A percentile compares a stretch with the other conserved stretches of the same genome.
Conservation (phyloP, 2,797 vertebrate species). For the Pangasius krempfi region DNA sequence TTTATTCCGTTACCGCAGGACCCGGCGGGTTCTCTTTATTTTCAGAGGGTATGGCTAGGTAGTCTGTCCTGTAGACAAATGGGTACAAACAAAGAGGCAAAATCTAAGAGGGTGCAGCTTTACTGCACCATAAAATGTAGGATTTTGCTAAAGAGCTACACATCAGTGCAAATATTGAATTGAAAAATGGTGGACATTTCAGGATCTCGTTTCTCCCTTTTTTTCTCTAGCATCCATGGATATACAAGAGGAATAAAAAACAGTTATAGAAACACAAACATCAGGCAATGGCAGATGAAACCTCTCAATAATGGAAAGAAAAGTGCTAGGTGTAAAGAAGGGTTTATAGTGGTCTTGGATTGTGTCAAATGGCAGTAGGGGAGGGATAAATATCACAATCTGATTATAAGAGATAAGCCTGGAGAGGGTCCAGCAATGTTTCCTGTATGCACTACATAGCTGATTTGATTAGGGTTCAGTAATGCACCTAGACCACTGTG, state of each 20-base stretch:
- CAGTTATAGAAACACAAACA: slow-evolving; percentile 45
- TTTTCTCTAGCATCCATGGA: not conserved
- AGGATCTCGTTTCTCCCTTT: not conserved
- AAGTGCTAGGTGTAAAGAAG: not conserved
- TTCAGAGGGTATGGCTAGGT: slow-evolving; percentile 92
- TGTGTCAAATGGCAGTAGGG: slow-evolving; percentile 11
- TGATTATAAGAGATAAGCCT: slow-evolving; percentile 8
- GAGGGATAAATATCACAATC: slow-evolving; percentile 15
- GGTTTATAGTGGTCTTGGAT: not conserved
- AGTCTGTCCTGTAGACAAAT: slow-evolving; percentile 85
- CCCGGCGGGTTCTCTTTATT: slow-evolving; percentile 89
- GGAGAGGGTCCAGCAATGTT: slow-evolving; percentile 20
- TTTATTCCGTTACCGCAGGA: slow-evolving; percentile 88
- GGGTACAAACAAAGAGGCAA: slow-evolving; percentile 62
- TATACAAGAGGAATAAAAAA: slow-evolving; percentile 14
- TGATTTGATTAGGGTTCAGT: slow-evolving; percentile 45
- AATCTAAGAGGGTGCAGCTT: slow-evolving; percentile 58
- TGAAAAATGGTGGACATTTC: not conserved
- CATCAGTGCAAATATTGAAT: slow-evolving; percentile 9
- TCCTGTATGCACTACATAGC: slow-evolving; percentile 30
- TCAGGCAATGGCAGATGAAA: slow-evolving; percentile 40
- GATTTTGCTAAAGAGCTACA: slow-evolving; percentile 30
- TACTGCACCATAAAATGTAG: not conserved
- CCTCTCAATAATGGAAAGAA: slow-evolving; percentile 22
- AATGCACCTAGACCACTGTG: slow-evolving; percentile 43